Base-by-base conservation (phyloP, 2,888 invertebrate species). In the Hermaeophaga mercurialis region DNA sequence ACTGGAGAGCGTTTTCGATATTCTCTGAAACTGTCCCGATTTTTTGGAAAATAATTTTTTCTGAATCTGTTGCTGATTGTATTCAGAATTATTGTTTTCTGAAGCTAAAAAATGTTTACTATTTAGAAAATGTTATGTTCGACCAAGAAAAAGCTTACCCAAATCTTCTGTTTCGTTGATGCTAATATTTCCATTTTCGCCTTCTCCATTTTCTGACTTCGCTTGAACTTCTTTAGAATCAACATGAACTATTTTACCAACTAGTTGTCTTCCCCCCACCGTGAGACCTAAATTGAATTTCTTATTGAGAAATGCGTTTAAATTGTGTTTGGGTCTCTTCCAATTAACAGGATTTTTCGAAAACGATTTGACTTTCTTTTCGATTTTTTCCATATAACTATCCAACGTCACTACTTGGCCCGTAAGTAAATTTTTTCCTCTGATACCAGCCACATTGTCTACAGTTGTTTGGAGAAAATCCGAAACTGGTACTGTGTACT, bases 1-100 rank as follows among this genome's bases (percentile, higher is more conserved):
- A 3, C 73, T 73, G 1, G 63, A 54, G 24, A 77, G 56, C 1
- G 73, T 75, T 46, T 66, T 70, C 1, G 62, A 61, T 9, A 72
- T 68, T 6, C 67, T 61, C 33, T 69, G 70, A 22, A 70, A 68
- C 56, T 64, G 67, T n/a, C 66, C 68, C 0, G 57, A 54, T 17
- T 57, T 43, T 38, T 62, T 65, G 3, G 65, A 56, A n/a, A 68
- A 49, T 1, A 64, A 9, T 52, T 67, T 64, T 22, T 65, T 60
- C 26, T 61, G 56, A 8, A 58, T 19, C 5, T n/a, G n/a, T n/a
- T n/a, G n/a, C n/a, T n/a, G n/a, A n/a, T n/a, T n/a, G n/a, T n/a
- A n/a, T n/a, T n/a, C n/a, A n/a, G n/a, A n/a, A n/a, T n/a, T n/a
- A n/a, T n/a, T n/a, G n/a, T n/a, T n/a, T n/a, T n/a, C n/a, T n/a